These are phyloP conservation scores for Ceyx margarethae DNA, from an alignment of 2,113 vertebrate species.

Conservation along the genomic window DNA sequence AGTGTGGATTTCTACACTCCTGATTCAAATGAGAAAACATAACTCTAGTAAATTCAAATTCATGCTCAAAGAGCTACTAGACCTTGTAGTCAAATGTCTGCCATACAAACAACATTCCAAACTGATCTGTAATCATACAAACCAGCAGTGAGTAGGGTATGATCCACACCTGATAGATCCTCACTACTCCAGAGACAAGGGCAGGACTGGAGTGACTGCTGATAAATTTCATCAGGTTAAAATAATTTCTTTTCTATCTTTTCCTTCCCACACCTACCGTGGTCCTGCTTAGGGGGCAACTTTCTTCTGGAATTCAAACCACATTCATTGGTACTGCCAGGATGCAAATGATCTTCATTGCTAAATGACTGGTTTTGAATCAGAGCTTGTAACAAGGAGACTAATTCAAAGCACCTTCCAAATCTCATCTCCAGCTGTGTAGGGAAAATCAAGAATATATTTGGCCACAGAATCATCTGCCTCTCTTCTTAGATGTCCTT, in stretches of 20 bases:
- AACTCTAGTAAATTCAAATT: slow-evolving; percentile 15
- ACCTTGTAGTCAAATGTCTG: background rate
- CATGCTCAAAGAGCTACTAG: background rate
- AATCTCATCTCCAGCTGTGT: background rate
- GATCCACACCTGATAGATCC: background rate
- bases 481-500: background rate
- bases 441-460: background rate
- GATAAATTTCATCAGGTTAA: background rate
- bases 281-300: background rate
- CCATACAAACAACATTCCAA: background rate
- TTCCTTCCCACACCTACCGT: background rate
- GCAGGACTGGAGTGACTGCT: background rate
- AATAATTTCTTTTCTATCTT: background rate
- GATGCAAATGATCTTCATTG: background rate
- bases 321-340: accelerated
- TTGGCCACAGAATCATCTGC: background rate
- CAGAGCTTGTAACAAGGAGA: background rate
- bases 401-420: background rate
- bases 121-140: background rate
- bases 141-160: background rate
- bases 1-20: background rate
- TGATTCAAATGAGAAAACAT: background rate
- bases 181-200: background rate
- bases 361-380: background rate
- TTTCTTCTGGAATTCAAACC: background rate